Conservation (phyloP, 1,140 invertebrate species). For the Rhopalosiphum padi region DNA sequence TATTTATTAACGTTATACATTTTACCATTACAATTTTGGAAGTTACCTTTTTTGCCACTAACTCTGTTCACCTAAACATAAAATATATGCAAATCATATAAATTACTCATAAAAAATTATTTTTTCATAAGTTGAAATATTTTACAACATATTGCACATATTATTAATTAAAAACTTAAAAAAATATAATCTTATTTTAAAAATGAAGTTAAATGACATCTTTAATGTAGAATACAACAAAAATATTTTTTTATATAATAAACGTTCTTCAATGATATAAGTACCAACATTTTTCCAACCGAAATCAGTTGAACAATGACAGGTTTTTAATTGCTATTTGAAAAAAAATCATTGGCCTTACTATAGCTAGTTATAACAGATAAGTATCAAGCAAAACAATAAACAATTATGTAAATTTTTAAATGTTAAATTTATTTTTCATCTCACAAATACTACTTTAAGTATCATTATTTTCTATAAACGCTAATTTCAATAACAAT, state of each 20-base stretch:
- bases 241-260: no score
- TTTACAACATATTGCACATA: no score
- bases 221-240: neutral
- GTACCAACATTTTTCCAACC: neutral
- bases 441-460: neutral
- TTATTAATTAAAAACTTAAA: no score
- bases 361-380: neutral
- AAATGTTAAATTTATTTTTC: neutral
- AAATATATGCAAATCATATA: no score
- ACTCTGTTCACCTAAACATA: no score
- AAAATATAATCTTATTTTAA: neutral
- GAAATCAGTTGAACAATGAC: neutral
- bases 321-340: neutral
- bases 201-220: neutral
- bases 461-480: neutral
- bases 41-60: no score
- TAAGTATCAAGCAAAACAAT: neutral
- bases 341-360: neutral
- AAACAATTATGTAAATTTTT: neutral
- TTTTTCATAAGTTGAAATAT: no score
- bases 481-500: neutral
- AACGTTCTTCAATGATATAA: no score
- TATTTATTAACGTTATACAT: neutral
- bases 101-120: no score
- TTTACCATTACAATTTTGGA: no score